Evolutionary conservation across 2,797 vertebrate genomes (phyloP), one percentile per base, ranked within the genome.

Genomic region (Synaphobranchus kaupii): DNA sequence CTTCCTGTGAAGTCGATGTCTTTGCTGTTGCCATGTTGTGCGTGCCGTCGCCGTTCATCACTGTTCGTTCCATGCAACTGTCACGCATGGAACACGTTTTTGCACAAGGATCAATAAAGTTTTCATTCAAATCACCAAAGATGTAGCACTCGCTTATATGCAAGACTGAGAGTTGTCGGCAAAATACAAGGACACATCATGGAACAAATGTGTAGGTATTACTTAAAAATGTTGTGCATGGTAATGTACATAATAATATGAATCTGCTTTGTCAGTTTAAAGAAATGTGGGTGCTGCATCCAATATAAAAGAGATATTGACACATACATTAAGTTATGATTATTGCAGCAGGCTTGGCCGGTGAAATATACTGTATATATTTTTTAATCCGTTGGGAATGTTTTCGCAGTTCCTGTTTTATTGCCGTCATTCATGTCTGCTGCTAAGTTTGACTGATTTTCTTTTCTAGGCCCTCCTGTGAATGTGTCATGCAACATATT

Each of bases 401-500:
- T 13, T n/a, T 12, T 5, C 17, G n/a, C 28, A 34, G 82, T 56
- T 56, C 52, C 52, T 56, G 10, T 83, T 6, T n/a, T n/a, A 54
- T 15, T 52, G 25, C 4, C 15, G 0, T 54, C 48, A 83, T 28
- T 83, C 28, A 39, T 50, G 2, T 54, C 13, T 83, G 78, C 50
- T 34, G 5, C 56, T 9, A 83, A 58, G 15, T 28, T 28, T 54
- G 22, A 83, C 56, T 12, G 68, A 22, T 25, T 86, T 58, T 92
- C n/a, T 93, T 90, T 95, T 93, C 15, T 91, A 97, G 96, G 96
- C 15, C 95, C 96, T 92, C 95, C 96, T 86, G 96, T 97, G 88
- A 97, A 97, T 90, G 96, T 97, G 85, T 96, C 96, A 22, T 97
- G 96, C 93, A 97, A 97, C 92, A 97, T 97, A 92, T 97, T 97